Evolutionary conservation across 1,140 invertebrate genomes (phyloP).

Genomic region (Piezodorus guildinii): DNA sequence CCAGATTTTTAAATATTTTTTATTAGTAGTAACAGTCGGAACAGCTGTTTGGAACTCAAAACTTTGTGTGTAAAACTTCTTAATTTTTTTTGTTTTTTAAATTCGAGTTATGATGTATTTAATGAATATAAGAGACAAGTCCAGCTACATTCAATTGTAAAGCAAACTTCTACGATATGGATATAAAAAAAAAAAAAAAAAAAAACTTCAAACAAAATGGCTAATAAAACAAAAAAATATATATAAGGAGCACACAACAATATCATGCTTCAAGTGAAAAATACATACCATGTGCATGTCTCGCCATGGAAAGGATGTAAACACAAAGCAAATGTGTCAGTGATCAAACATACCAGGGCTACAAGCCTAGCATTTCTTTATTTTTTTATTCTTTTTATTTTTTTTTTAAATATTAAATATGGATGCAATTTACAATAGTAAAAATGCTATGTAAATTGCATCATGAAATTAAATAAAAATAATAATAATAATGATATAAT

Average conservation of each 20-base stretch:
- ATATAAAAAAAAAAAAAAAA: neutral
- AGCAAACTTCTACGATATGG: neutral
- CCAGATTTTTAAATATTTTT: too few relatives aligned
- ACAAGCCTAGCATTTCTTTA: constrained; percentile 11
- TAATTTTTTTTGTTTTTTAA: too few relatives aligned
- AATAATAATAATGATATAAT: neutral
- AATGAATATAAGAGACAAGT: too few relatives aligned
- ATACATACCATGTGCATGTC: constrained; percentile 25
- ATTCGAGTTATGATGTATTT: too few relatives aligned
- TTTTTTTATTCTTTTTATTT: neutral
- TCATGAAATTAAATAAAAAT: neutral
- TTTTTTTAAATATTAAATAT: neutral
- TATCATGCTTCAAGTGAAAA: constrained; percentile 21
- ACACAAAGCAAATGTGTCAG: constrained; percentile 24
- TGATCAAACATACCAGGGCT: constrained; percentile 11
- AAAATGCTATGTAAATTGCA: constrained; percentile 1
- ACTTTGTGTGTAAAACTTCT: too few relatives aligned
- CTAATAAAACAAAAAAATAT: constrained; percentile 7
- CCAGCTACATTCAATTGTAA: too few relatives aligned
- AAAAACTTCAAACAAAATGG: neutral
- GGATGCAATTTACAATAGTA: neutral
- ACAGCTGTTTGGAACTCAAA: too few relatives aligned
- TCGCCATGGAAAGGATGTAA: constrained; percentile 24
- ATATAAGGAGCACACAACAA: neutral
- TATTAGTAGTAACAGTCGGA: too few relatives aligned